Conservation (phyloP, 2,113 vertebrate species). For the Lonchura striata region DNA sequence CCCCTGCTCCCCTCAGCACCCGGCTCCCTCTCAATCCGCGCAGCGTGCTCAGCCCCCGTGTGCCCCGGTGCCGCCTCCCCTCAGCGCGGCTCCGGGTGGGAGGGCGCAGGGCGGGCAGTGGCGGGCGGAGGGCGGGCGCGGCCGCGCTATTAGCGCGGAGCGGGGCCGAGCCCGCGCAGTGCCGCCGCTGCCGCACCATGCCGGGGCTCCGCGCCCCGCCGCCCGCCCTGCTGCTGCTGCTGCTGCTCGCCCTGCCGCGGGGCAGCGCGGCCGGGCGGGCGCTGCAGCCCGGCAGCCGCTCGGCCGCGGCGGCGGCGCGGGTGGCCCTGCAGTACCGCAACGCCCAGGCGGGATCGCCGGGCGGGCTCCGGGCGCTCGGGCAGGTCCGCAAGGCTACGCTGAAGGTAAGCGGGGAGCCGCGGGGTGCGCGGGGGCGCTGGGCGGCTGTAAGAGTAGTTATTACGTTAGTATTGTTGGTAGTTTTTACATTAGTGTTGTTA, state of each 20-base stretch:
- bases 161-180: background rate
- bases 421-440: fast-evolving
- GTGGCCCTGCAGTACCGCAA: slow-evolving; percentile 67
- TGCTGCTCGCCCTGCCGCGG: background rate
- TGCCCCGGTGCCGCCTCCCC: too few relatives aligned
- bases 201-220: background rate
- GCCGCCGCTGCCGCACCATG: background rate
- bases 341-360: slow-evolving; percentile 48
- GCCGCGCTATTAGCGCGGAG: slow-evolving; percentile 14
- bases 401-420: slow-evolving; percentile 47
- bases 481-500: fast-evolving
- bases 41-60: too few relatives aligned
- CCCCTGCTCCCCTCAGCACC: background rate
- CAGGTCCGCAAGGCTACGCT: slow-evolving; percentile 35
- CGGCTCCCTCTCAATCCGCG: background rate
- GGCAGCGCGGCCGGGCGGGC: background rate
- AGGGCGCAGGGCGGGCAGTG: background rate
- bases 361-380: slow-evolving; percentile 9
- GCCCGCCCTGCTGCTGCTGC: background rate
- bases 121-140: background rate
- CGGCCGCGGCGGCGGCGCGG: slow-evolving; percentile 32
- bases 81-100: background rate
- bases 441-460: too few relatives aligned
- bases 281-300: background rate
- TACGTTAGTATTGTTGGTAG: too few relatives aligned